phyloP scores from a whole-genome alignment of 2,113 vertebrate genomes.

The Ammospiza nelsoni region DNA sequence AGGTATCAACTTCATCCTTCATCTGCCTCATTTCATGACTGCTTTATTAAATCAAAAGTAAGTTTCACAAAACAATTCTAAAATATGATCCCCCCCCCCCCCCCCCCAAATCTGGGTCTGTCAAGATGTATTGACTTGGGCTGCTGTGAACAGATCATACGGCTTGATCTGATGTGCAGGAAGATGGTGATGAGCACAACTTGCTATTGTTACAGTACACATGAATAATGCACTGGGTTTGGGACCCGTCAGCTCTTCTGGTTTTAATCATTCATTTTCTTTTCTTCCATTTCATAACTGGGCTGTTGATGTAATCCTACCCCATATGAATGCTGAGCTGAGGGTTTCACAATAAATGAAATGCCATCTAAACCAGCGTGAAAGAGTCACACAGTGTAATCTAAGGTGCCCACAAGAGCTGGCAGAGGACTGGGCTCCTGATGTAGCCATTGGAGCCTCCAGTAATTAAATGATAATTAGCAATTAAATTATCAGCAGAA shows the following conservation, averaged over 20 bases:
- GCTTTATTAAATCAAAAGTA: neutral
- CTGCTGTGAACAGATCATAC: neutral
- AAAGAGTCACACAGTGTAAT: neutral
- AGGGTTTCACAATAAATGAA: conserved; percentile 50
- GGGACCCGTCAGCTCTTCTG: conserved; percentile 9
- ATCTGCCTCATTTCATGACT: neutral
- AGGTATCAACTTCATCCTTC: neutral
- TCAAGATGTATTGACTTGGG: neutral
- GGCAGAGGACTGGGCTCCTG: neutral
- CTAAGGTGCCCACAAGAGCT: conserved; percentile 32
- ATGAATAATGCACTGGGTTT: neutral
- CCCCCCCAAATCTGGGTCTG: neutral
- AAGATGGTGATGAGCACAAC: neutral
- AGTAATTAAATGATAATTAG: neutral
- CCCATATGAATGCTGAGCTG: neutral
- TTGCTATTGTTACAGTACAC: neutral
- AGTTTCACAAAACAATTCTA: neutral
- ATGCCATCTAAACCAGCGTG: conserved; percentile 10
- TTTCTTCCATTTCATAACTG: conserved; percentile 33
- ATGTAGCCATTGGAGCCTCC: neutral
- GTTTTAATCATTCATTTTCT: conserved; percentile 42
- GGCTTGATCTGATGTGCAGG: neutral
- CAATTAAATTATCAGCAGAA: conserved; percentile 9
- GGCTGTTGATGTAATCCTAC: conserved; percentile 14
- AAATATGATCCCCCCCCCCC: neutral